Conservation (phyloP, 2,113 vertebrate genomes). For the Deroptyus accipitrinus region DNA sequence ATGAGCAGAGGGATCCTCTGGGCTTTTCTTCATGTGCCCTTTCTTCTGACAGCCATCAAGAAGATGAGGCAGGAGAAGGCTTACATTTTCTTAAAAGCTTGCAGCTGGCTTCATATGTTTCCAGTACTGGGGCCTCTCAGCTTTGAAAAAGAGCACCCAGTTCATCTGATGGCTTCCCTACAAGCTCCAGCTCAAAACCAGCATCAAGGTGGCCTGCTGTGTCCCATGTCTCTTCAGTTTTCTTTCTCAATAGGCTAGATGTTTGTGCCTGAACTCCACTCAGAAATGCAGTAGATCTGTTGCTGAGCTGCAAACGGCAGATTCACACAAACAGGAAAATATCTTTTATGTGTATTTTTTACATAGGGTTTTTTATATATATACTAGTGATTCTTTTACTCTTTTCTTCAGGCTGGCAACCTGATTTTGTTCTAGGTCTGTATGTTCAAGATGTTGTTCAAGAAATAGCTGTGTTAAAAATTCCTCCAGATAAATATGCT, state of each 20-base stretch:
- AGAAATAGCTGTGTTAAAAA: background rate
- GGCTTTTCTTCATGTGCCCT: background rate
- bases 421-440: background rate
- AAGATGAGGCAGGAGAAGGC: background rate
- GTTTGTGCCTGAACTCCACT: background rate
- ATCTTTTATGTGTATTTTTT: background rate
- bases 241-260: background rate
- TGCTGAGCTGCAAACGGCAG: background rate
- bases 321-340: background rate
- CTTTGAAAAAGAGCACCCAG: background rate
- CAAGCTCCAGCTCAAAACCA: background rate
- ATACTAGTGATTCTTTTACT: background rate
- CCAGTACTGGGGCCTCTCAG: background rate
- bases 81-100: background rate
- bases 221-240: background rate
- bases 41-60: background rate
- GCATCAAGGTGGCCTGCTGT: background rate
- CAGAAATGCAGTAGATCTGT: background rate
- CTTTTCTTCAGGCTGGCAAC: background rate
- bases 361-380: background rate
- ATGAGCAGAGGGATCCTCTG: background rate
- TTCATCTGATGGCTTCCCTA: background rate
- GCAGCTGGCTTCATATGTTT: background rate
- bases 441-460: background rate
- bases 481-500: background rate